These are phyloP conservation scores for Astyanax mexicanus DNA, from an alignment of 2,797 vertebrate genomes.

Conservation along the genomic window DNA sequence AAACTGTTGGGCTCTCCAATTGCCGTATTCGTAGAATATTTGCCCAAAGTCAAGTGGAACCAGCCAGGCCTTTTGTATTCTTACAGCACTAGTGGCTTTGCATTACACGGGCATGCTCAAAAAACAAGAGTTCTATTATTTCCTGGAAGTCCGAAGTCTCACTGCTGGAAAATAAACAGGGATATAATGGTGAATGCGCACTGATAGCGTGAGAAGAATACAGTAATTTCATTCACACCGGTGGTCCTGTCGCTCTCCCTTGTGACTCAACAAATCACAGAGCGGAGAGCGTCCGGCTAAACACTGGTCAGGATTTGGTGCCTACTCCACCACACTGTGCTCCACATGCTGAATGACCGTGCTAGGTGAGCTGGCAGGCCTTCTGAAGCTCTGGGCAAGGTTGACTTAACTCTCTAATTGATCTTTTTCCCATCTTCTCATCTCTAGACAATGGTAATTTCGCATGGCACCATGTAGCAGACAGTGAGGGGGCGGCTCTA, in stretches of 20 bases:
- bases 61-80: neutral
- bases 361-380: conserved; percentile 51
- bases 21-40: neutral
- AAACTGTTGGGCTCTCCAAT: neutral
- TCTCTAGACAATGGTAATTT: conserved; percentile 62
- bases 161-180: conserved; percentile 39
- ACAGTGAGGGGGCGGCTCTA: conserved; percentile 50
- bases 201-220: conserved; percentile 41
- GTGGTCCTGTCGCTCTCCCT: conserved; percentile 58
- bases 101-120: conserved; percentile 3
- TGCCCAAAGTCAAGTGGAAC: neutral
- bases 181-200: conserved; percentile 42
- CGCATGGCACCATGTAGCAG: conserved; percentile 55
- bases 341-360: conserved; percentile 49
- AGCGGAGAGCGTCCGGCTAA: conserved; percentile 60
- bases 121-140: neutral
- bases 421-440: conserved; percentile 65
- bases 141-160: conserved; percentile 12
- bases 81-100: neutral
- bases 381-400: conserved; percentile 52
- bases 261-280: conserved; percentile 64
- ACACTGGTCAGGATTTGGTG: conserved; percentile 63
- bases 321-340: conserved; percentile 53
- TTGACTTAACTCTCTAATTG: conserved; percentile 59
- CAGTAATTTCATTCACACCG: conserved; percentile 48